phyloP scores from a whole-genome alignment of 2,797 vertebrate genomes.

The Prionace glauca region DNA sequence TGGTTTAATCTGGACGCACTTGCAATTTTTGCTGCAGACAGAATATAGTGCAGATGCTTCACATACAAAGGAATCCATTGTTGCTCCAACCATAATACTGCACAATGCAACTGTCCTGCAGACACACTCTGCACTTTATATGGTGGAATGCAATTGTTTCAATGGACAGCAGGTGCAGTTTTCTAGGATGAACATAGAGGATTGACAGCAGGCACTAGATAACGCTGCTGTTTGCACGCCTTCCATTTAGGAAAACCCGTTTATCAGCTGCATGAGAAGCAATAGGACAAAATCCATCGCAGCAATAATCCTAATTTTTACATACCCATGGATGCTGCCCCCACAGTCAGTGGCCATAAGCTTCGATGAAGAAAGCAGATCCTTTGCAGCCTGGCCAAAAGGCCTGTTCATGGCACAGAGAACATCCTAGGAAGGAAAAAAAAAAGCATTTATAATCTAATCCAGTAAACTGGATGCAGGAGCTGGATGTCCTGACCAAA shows the following conservation, averaged over 20 bases:
- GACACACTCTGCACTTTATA: not conserved
- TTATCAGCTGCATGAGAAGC: not conserved
- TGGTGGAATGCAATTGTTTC: not conserved
- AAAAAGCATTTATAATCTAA: not conserved
- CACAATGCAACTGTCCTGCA: not conserved
- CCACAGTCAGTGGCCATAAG: constrained; percentile 42
- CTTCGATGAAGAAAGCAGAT: constrained; percentile 42
- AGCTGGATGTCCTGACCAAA: not conserved
- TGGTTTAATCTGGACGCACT: not conserved
- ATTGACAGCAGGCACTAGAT: not conserved
- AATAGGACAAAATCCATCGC: not conserved
- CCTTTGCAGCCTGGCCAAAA: constrained; percentile 55
- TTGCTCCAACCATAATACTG: not conserved
- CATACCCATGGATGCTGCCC: constrained; percentile 5
- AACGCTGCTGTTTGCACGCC: too few species aligned
- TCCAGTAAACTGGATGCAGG: not conserved
- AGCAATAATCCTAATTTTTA: not conserved
- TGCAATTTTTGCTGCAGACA: not conserved
- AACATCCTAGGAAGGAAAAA: constrained; percentile 61
- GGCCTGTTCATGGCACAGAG: constrained; percentile 53
- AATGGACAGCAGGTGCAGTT: not conserved
- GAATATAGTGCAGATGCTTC: not conserved
- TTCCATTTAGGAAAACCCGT: not conserved
- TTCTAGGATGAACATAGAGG: not conserved
- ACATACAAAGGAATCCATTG: not conserved